A percentile compares a stretch with the other conserved stretches of the same genome.
Conservation (phyloP, 2,113 vertebrate genomes). For the Urocynchramus pylzowi region DNA sequence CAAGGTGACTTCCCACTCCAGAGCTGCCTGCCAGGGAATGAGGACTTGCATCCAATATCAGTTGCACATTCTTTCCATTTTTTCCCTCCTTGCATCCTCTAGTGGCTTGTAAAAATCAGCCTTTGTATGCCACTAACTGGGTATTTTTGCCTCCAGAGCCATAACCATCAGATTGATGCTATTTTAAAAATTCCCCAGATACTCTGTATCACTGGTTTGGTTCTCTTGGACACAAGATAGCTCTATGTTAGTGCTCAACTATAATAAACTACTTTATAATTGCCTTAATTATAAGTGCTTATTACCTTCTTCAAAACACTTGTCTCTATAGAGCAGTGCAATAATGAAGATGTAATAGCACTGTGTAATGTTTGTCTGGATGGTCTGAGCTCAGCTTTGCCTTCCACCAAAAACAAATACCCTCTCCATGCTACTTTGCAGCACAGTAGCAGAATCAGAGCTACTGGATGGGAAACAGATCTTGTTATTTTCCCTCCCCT, state of each 20-base stretch:
- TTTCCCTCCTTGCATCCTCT: background rate
- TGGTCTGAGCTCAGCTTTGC: background rate
- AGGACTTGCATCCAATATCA: background rate
- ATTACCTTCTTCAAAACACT: conserved; percentile 59
- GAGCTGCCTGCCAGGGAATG: background rate
- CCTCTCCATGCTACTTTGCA: background rate
- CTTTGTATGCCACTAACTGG: background rate
- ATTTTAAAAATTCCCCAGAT: conserved; percentile 17
- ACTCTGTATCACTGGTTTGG: background rate
- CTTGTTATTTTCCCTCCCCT: background rate
- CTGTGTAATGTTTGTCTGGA: background rate
- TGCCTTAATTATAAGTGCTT: conserved; percentile 61
- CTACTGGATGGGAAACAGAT: background rate
- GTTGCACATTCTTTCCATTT: fast-evolving
- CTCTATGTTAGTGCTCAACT: conserved; percentile 4
- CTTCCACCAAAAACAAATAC: background rate
- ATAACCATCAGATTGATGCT: conserved; percentile 20
- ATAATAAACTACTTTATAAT: conserved; percentile 63
- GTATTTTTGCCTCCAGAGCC: background rate
- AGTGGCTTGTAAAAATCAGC: conserved; percentile 28
- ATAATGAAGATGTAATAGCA: conserved; percentile 47
- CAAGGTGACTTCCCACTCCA: background rate
- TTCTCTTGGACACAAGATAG: conserved; percentile 25
- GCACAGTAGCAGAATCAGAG: background rate
- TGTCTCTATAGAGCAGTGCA: conserved; percentile 34